Base-by-base conservation (phyloP, 2,888 invertebrate genomes). In the Himalopsyche tibetana region DNA sequence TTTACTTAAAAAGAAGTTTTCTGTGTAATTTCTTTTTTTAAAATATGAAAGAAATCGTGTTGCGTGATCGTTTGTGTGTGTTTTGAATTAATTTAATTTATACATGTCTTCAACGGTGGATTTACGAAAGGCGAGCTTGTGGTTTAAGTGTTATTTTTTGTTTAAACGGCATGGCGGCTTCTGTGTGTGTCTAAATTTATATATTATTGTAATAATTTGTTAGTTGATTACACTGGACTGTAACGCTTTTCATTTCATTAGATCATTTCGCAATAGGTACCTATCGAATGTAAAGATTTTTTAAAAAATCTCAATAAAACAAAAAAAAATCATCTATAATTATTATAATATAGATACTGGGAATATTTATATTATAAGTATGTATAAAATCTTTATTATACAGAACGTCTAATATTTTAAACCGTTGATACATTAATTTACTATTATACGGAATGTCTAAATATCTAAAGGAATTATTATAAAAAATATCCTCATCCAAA, bases 221-320 rank as follows among this genome's bases (percentile, higher is more conserved):
- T 38, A 36, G 74, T 74, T 36, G 38, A 12, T 74, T 74, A 28
- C 74, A 36, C 74, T 38, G 74, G 74, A 74, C 36, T 74, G 74
- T 74, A 36, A 74, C 38, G 63, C 63, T 63, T 74, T 74, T 74
- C 74, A 74, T 74, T 74, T 74, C 74, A 74, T 74, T 28, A 74
- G 36, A 74, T 74, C 74, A 74, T 74, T 74, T 74, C 74, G 38
- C 74, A 74, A 74, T 74, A 74, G 74, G 74, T 74, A 74, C 74
- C 74, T 74, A 74, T 74, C 74, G 74, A 74, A 74, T 74, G 28
- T 36, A 74, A 74, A 74, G 74, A 74, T 74, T 74, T 74, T 69
- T 74, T 74, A 74, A 74, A 74, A 74, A 74, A 74, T 74, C 74
- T 74, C 74, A 74, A 38, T 74, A 74, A 74, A 74, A 74, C 12